Evolutionary conservation across 2,888 invertebrate species (phyloP).

Genomic region (Lepidocyrtoides sp.): DNA sequence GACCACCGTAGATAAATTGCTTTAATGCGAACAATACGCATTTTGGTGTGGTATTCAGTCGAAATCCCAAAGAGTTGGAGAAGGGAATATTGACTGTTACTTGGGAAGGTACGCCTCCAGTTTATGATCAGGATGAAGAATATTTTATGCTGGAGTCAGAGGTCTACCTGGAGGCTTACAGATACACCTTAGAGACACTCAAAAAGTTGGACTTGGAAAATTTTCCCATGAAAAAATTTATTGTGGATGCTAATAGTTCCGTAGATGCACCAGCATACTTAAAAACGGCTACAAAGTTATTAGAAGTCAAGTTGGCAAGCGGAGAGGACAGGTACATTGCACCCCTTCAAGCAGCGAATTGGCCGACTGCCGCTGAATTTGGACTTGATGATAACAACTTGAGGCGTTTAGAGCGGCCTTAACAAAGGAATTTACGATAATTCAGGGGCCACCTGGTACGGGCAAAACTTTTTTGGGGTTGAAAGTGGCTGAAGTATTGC

Average conservation of each 20-base stretch:
- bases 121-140: constrained; percentile 85
- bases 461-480: constrained; percentile 88
- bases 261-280: constrained; percentile 87
- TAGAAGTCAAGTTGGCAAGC: constrained; percentile 60
- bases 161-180: constrained; percentile 94
- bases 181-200: constrained; percentile 88
- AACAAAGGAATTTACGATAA: constrained; percentile 91
- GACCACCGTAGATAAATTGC: constrained; percentile 88
- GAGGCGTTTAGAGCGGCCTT: constrained; percentile 91
- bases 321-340: constrained; percentile 60
- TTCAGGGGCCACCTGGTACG: constrained; percentile 90
- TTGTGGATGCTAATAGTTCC: constrained; percentile 88
- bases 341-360: constrained; percentile 85
- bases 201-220: constrained; percentile 88
- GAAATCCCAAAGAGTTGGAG: constrained; percentile 88
- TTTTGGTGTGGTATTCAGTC: constrained; percentile 90
- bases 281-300: constrained; percentile 60
- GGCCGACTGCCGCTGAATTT: constrained; percentile 88
- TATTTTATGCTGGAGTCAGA: constrained; percentile 92
- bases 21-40: constrained; percentile 89
- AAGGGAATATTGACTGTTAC: constrained; percentile 88
- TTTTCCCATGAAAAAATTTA: constrained; percentile 91
- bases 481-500: constrained; percentile 90
- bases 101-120: constrained; percentile 82
- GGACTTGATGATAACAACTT: constrained; percentile 90